Conservation (phyloP, 1,140 invertebrate species). For the Drosophila yakuba region DNA sequence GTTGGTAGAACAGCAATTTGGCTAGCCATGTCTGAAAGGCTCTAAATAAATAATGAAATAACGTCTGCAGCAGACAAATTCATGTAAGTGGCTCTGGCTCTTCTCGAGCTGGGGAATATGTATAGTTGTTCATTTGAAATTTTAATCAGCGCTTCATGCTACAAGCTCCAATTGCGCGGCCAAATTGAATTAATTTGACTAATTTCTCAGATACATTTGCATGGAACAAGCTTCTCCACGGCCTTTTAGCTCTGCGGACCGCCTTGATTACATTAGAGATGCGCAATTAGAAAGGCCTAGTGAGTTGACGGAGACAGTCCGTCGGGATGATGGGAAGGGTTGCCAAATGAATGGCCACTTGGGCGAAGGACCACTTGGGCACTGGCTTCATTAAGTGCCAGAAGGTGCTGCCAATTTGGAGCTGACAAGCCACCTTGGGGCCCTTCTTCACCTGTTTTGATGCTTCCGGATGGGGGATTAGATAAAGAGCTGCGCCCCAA, state of each 20-base stretch:
- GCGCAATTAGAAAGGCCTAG: constrained; percentile 59
- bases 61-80: constrained; percentile 44
- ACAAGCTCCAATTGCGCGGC: constrained; percentile 54
- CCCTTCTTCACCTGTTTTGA: constrained; percentile 1
- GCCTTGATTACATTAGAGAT: constrained; percentile 74
- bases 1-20: not conserved
- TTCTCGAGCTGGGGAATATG: not conserved
- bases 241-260: constrained; percentile 3
- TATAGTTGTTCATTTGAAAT: constrained; percentile 43
- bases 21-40: constrained; percentile 51
- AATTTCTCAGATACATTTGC: constrained; percentile 66
- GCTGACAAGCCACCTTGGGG: not conserved
- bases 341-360: constrained; percentile 8
- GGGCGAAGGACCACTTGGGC: not conserved
- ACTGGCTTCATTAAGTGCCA: constrained; percentile 54
- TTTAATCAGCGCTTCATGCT: constrained; percentile 58
- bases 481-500: constrained; percentile 27
- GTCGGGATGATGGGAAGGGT: constrained; percentile 33
- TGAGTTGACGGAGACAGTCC: constrained; percentile 17
- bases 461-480: constrained; percentile 15
- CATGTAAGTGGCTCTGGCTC: constrained; percentile 31
- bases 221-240: constrained; percentile 26
- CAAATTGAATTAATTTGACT: constrained; percentile 72
- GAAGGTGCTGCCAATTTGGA: constrained; percentile 61
- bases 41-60: constrained; percentile 75